Conservation (phyloP, 2,113 vertebrate genomes). For the Bubalus kerabau region DNA sequence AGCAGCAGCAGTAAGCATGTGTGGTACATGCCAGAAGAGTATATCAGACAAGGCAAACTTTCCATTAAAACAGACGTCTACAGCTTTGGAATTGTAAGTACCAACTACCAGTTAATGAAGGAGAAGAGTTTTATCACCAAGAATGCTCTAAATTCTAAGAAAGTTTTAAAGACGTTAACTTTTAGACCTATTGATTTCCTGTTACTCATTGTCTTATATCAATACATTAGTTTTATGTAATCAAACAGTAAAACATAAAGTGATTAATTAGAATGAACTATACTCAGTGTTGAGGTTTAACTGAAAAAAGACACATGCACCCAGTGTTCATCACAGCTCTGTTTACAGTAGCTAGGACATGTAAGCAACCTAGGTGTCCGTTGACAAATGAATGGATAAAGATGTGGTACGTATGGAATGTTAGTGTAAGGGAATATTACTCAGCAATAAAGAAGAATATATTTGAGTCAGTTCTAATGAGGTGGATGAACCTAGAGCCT, state of each 20-base stretch:
- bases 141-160: background rate
- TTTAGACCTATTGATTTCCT: conserved; percentile 12
- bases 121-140: background rate
- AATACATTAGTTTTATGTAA: background rate
- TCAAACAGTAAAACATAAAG: conserved; percentile 36
- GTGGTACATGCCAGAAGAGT: conserved; percentile 81
- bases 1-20: conserved; percentile 60
- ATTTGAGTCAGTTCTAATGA: background rate
- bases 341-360: background rate
- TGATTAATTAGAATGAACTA: background rate
- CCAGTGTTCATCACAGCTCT: background rate
- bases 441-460: background rate
- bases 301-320: background rate
- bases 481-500: background rate
- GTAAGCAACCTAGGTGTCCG: background rate
- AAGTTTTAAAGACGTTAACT: background rate
- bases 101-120: background rate
- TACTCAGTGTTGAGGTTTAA: background rate
- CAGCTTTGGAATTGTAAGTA: conserved; percentile 82
- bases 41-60: conserved; percentile 78
- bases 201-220: background rate
- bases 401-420: background rate
- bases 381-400: background rate
- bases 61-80: conserved; percentile 82
- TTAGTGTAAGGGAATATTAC: background rate